Base-by-base conservation (phyloP, 2,113 vertebrate species). In the Amblyopsis rosae region DNA sequence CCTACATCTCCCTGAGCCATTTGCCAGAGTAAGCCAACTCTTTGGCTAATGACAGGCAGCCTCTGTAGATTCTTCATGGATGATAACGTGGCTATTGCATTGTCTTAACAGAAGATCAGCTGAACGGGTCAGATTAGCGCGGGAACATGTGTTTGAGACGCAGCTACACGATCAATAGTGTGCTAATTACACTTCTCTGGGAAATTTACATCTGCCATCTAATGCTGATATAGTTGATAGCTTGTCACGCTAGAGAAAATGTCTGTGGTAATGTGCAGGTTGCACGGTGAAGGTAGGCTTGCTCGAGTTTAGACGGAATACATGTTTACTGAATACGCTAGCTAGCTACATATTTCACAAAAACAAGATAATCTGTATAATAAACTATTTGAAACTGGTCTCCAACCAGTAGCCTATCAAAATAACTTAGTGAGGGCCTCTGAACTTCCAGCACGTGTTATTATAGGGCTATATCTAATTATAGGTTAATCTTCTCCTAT, bases 31-130 rank as follows among this genome's bases (percentile, higher is more conserved):
- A 41, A 8, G 35, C 35, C 4, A 6, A 41, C 5, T 41, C 35
- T 41, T 41, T 41, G 70, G 77, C 82, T 88, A 85, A 89, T 76
- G 76, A 75, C 80, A 77, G 67, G 72, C 79, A 79, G 84, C 88
- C 86, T 77, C 48, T 58, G 74, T 77, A 79, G 85, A 90, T 87
- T 79, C 45, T 61, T 69, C 46, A 16, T 53, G 3, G 47, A 65
- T 54, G 82, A 86, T 85, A 89, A 79, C 58, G 58, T n/a, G 48
- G 64, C 63, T 72, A 72, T 76, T 76, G 79, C 59, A 41, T 81
- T 82, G 61, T 73, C 75, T 66, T 75, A 81, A 80, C 70, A 59
- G 77, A 70, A 69, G 69, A 83, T 87, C 78, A 80, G 79, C 73
- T 58, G 82, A 81, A 71, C 26, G 65, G 76, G 62, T 46, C 62